These are phyloP conservation scores for Oryzaephilus surinamensis DNA, from an alignment of 1,140 invertebrate genomes.

Conservation along the genomic window DNA sequence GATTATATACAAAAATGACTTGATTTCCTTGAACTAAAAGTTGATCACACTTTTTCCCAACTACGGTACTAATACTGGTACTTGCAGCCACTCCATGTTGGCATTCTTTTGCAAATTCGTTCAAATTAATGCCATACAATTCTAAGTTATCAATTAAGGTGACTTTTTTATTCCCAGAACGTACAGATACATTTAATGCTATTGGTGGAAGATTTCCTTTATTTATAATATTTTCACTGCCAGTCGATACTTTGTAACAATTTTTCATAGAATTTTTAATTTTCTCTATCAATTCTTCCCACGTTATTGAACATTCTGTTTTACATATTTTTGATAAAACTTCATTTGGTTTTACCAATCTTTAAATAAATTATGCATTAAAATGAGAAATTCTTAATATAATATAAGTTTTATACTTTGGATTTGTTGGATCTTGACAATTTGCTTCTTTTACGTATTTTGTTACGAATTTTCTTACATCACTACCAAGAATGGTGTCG, in stretches of 20 bases:
- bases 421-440: constrained; percentile 44
- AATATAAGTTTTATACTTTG: constrained; percentile 28
- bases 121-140: constrained; percentile 67
- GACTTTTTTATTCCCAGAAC: constrained; percentile 83
- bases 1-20: constrained; percentile 62
- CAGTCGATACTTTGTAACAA: constrained; percentile 56
- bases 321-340: constrained; percentile 27
- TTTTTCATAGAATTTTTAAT: constrained; percentile 65
- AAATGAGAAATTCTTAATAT: constrained; percentile 3
- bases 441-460: constrained; percentile 67
- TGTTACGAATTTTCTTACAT: constrained; percentile 60
- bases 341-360: constrained; percentile 45
- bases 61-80: constrained; percentile 64
- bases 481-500: constrained; percentile 49
- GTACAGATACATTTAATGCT: constrained; percentile 62
- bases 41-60: constrained; percentile 64
- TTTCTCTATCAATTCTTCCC: constrained; percentile 62
- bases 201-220: constrained; percentile 71
- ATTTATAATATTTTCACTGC: constrained; percentile 46
- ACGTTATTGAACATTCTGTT: constrained; percentile 43
- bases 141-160: constrained; percentile 83
- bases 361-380: constrained; percentile 18
- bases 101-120: constrained; percentile 69
- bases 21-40: constrained; percentile 88
- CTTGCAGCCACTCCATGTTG: constrained; percentile 78